A percentile compares a stretch with the other conserved stretches of the same genome.
Evolutionary conservation across 2,888 invertebrate species (phyloP).

Genomic region (Mythimna ferrago): DNA sequence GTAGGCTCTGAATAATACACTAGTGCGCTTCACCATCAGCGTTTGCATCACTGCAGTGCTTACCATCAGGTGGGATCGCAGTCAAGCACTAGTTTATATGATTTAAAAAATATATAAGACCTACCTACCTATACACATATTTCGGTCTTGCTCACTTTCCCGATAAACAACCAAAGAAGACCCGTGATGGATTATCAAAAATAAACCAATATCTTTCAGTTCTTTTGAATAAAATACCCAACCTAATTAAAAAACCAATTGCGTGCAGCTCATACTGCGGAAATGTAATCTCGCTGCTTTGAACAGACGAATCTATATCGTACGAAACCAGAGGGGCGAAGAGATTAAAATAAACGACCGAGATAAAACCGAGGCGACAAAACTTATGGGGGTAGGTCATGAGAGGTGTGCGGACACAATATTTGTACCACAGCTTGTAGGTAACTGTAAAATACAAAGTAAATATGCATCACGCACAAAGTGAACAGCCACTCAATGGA

Average conservation of each 20-base stretch:
- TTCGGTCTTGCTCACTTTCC: background rate
- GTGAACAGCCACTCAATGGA: constrained; percentile 60
- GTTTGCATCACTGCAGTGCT: no score
- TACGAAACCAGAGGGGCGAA: constrained; percentile 35
- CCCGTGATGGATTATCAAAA: background rate
- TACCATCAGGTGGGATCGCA: no score
- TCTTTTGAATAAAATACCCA: background rate
- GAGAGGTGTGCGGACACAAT: constrained; percentile 37
- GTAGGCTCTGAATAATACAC: no score
- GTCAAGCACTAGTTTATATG: no score
- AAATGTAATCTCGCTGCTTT: constrained; percentile 26
- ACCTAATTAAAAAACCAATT: constrained; percentile 10
- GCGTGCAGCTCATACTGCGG: constrained; percentile 18
- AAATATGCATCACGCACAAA: constrained; percentile 47
- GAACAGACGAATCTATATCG: constrained; percentile 33
- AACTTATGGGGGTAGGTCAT: constrained; percentile 64
- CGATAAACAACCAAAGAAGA: background rate
- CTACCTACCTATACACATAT: background rate
- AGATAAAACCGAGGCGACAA: constrained; percentile 37
- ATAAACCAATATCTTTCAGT: background rate
- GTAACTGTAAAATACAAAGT: constrained; percentile 21
- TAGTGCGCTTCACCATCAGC: no score
- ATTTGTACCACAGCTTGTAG: constrained; percentile 7
- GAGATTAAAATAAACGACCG: constrained; percentile 53
- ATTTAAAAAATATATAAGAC: no score